Evolutionary conservation across 2,888 invertebrate species (phyloP), one percentile per base, ranked within the genome.

Genomic region (Dorcus parallelipipedus): DNA sequence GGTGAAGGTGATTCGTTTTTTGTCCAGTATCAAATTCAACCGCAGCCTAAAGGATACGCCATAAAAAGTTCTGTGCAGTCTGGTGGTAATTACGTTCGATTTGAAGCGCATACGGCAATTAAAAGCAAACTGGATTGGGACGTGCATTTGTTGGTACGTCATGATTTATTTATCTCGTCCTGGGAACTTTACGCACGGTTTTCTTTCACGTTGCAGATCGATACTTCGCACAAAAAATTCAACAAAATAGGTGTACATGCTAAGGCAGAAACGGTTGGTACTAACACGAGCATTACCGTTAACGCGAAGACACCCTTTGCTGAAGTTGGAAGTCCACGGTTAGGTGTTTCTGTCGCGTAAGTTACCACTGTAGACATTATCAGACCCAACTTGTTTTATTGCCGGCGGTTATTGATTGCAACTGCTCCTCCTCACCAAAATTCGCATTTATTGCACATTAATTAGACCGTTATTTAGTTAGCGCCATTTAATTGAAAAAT

Each of bases 41-140:
- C 70, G 69, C 73, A 39, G 76, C 58, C 69, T 51, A 64, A 68
- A 51, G 70, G 71, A 60, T 73, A 74, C 64, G 68, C 68, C 58
- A 63, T 77, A 64, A 61, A 64, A 55, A 69, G 73, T 45, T 67
- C 64, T 48, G 51, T 76, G 60, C 64, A 76, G 53, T 79, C 80
- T 69, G 76, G 77, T 60, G 76, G 79, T 14, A 78, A 76, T 64
- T 80, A 78, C 74, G 79, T 79, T 53, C 78, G 77, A 67, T 54
- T 76, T 58, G 68, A 71, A 58, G 74, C 73, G 10, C 76, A 78
- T 26, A 78, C 79, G 59, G 74, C 74, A 17, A 62, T 76, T 3
- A 70, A 71, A 39, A 73, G 73, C 51, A 70, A 70, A 61, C 70
- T 76, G 17, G 78, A 80, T 61, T 80, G 80, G 78, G 78, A 81